Evolutionary conservation across 2,888 invertebrate species (phyloP).

Genomic region (Stenchaetothrips biformis): DNA sequence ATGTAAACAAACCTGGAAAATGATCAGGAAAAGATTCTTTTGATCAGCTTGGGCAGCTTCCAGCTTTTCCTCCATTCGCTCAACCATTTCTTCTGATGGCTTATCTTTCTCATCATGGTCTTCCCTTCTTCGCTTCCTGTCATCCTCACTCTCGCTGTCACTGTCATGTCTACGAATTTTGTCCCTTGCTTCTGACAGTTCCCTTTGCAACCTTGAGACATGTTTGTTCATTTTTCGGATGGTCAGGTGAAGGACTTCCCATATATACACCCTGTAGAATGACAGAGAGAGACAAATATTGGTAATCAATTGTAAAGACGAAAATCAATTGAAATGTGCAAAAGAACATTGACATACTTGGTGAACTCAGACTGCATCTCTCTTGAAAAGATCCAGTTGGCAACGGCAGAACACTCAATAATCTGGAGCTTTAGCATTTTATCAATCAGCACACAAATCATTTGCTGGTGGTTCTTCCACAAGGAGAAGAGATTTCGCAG

Average conservation of each 20-base stretch:
- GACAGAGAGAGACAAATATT: constrained; percentile 1
- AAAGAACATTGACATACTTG: constrained; percentile 47
- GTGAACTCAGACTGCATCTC: constrained; percentile 90
- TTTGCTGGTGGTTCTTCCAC: constrained; percentile 95
- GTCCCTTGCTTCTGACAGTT: constrained; percentile 79
- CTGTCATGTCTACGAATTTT: constrained; percentile 78
- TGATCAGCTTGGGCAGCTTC: constrained; percentile 95
- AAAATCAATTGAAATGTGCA: constrained; percentile 1
- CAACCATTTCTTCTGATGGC: constrained; percentile 79
- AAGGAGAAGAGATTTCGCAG: constrained; percentile 87
- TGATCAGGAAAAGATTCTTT: constrained; percentile 92
- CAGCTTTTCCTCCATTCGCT: constrained; percentile 90
- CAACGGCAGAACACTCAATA: constrained; percentile 93
- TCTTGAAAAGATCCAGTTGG: constrained; percentile 96
- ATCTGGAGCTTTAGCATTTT: constrained; percentile 97
- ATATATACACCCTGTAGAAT: constrained; percentile 72
- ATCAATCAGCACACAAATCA: constrained; percentile 93
- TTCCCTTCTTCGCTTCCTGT: constrained; percentile 47
- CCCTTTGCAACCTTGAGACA: constrained; percentile 62
- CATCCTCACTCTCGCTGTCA: constrained; percentile 58
- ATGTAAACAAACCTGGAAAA: constrained; percentile 68
- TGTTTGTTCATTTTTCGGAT: constrained; percentile 96
- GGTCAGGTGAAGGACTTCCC: constrained; percentile 94
- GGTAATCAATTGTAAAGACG: background rate
- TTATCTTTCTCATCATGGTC: constrained; percentile 57